Evolutionary conservation across 2,797 vertebrate genomes (phyloP), one percentile per base, ranked within the genome.

Genomic region (Hypotaenidia philippensis): DNA sequence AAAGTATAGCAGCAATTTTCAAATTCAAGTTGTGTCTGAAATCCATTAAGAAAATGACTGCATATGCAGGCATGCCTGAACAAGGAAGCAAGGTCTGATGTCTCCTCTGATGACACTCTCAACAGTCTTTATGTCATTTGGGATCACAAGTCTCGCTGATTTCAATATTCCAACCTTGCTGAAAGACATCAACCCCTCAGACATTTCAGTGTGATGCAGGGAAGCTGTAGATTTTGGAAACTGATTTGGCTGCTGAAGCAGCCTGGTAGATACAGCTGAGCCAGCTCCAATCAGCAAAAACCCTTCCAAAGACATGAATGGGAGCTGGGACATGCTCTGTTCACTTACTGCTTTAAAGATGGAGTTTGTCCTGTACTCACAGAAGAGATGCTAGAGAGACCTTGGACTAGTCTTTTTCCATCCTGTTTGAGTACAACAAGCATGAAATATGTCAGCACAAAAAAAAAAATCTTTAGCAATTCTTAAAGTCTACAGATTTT

Each of bases 201-300:
- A 72, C 8, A 22, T 72, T 84, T 66, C 66, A 49, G 34, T 1
- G 11, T 40, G 34, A 69, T 0, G 0, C 40, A 61, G 0, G 0
- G 76, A 78, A 86, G 26, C 23, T 65, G 69, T 23, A 11, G 82
- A 44, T 56, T 90, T 87, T 83, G 72, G 76, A 91, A 88, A 69
- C 2, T 6, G 41, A 38, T 78, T 6, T 90, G 80, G 31, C 9
- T 66, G 66, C 44, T 84, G 75, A 38, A 79, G 78, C 38, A 83
- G 71, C 52, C 72, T 86, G 69, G 61, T 38, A 59, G 29, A 69
- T 29, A 36, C 0, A 4, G 22, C 53, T 65, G 53, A 83, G 34
- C 10, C 79, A 83, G 72, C 65, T 88, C 45, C 11, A 83, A 18
- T 29, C 49, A 68, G 75, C 38, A 77, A 68, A 91, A 89, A 75